Evolutionary conservation across 2,113 vertebrate genomes (phyloP).

Genomic region (Gobius niger): DNA sequence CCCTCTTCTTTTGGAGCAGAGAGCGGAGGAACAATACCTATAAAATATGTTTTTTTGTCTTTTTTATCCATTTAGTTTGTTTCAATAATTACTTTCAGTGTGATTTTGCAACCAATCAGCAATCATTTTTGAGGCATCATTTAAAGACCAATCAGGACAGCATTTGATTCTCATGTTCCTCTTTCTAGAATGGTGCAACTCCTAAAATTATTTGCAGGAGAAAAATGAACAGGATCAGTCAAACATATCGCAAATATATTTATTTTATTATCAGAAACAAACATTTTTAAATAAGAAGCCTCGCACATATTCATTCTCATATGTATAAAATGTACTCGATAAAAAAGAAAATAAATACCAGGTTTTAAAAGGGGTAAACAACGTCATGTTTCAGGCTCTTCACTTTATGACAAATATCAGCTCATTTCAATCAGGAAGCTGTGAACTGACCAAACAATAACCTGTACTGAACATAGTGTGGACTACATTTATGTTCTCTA

Average conservation of each 20-base stretch:
- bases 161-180: neutral
- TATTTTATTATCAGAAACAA: neutral
- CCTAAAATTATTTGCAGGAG: neutral
- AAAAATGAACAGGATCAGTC: neutral
- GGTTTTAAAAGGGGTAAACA: neutral
- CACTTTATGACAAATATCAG: neutral
- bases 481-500: neutral
- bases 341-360: neutral
- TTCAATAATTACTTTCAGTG: neutral
- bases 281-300: neutral
- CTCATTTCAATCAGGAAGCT: neutral
- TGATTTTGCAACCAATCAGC: neutral
- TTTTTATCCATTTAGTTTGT: neutral
- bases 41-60: neutral
- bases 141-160: neutral
- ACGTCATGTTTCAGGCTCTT: neutral
- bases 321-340: neutral
- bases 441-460: neutral
- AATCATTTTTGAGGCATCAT: neutral
- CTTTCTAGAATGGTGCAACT: neutral
- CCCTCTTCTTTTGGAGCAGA: conserved; percentile 45
- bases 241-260: neutral
- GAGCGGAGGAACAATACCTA: neutral
- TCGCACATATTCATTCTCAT: neutral
- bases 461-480: neutral